Evolutionary conservation across 2,113 vertebrate species (phyloP).

Genomic region (Thermophis baileyi): DNA sequence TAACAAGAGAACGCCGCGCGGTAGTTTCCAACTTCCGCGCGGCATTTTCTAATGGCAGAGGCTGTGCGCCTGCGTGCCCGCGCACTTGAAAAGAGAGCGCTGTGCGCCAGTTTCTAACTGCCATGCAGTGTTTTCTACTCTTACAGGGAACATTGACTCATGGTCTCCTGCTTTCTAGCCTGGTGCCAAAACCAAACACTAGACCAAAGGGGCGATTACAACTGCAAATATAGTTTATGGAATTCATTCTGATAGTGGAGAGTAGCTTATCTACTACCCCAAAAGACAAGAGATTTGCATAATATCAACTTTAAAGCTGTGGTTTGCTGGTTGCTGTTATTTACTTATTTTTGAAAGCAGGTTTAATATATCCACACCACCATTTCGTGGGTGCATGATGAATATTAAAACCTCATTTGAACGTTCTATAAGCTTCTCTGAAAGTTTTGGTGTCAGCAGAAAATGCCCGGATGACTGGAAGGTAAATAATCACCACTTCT

Average conservation of each 20-base stretch:
- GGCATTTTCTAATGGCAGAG: no score
- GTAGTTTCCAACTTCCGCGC: no score
- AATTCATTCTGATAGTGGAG: neutral
- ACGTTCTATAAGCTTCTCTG: constrained; percentile 52
- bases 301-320: neutral
- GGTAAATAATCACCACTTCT: constrained; percentile 66
- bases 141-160: no score
- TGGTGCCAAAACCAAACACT: neutral
- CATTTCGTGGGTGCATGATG: constrained; percentile 85
- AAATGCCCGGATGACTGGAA: constrained; percentile 80
- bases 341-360: constrained; percentile 61
- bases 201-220: neutral
- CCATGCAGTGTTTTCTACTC: no score
- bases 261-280: neutral
- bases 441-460: constrained; percentile 81
- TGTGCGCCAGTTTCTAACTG: no score
- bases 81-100: no score
- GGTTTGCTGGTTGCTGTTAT: constrained; percentile 2
- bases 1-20: no score
- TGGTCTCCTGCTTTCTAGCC: neutral
- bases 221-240: neutral
- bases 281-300: neutral
- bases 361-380: constrained; percentile 77
- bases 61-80: no score
- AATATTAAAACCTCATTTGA: constrained; percentile 62